Evolutionary conservation across 2,888 invertebrate species (phyloP), one percentile per base, ranked within the genome.

Genomic region (Palloptera scutellata): DNA sequence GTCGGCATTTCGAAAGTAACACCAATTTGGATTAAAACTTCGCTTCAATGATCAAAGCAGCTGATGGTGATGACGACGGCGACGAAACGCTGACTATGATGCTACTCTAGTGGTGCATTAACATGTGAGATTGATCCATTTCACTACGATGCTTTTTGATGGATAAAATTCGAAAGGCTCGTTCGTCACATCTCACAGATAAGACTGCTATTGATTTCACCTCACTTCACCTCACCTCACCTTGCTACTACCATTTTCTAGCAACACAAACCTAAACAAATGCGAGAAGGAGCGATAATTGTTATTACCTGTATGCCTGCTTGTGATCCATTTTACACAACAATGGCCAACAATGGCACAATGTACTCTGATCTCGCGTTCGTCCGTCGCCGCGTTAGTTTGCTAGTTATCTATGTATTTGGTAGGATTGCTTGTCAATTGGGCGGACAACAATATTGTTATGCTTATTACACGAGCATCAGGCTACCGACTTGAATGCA

Each of bases 151-250:
- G 52, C 52, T 69, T 67, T 64, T 54, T 61, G 65, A 67, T 64
- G 70, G 63, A 69, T 69, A 64, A 67, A 69, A 67, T 67, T 66
- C 70, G 70, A 64, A 60, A 68, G 72, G 61, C 67, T 69, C 70
- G 63, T 70, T 70, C 70, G 66, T 65, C 61, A 51, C 64, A 75
- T 30, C 30, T 67, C 70, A 73, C 74, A 74, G 78, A 78, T 80
- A 80, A 80, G 78, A 79, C 75, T 77, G 77, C 80, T 75, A 79
- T 80, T 81, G 81, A 82, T 81, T 81, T 82, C 82, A 81, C 75
- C 72, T 75, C 63, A 70, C 67, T 70, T 64, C n/a, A n/a, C n/a
- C n/a, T n/a, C n/a, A n/a, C n/a, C n/a, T n/a, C n/a, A n/a, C n/a
- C n/a, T n/a, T n/a, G n/a, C n/a, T 64, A 45, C 61, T 61, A 60